Evolutionary conservation across 2,888 invertebrate species (phyloP), one percentile per base, ranked within the genome.

Genomic region (Nemurella pictetii): DNA sequence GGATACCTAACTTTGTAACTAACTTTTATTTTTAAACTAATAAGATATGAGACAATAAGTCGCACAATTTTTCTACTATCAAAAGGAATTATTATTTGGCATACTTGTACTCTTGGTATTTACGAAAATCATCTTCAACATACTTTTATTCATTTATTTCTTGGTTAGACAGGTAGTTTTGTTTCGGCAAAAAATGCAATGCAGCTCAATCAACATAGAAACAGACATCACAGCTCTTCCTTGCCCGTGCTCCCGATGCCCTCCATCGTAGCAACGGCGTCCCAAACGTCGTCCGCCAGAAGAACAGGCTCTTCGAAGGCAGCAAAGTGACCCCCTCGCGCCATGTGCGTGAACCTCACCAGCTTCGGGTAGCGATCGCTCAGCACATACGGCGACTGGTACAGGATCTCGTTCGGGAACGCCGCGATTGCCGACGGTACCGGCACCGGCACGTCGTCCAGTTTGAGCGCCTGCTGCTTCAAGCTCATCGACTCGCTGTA

Each of bases 291-390:
- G 0, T 93, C 90, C 1, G 95, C 94, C 32, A 98, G 88, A 0
- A 95, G 87, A 74, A 93, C 90, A 0, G 98, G 97, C 86, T 93
- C 91, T 89, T 98, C 96, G 84, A 97, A 91, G 0, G 97, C 96
- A 0, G 95, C 95, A 89, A 97, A 98, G 89, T 98, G 97, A 0
- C 98, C 98, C 0, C 96, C 97, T 2, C 93, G 91, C 0, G 92
- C 91, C 32, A 94, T 91, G 75, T 94, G 91, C 0, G 93, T 94
- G 88, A 93, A 93, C 82, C 94, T 95, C 3, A 96, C 90, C 80
- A 97, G 90, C 89, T 96, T 95, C 20, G 88, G 89, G 89, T 91
- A 96, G 87, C 93, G 94, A 0, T 92, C 89, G 77, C 90, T 90
- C 1, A 96, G 88, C 1, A 94, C 89, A 26, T 90, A 91, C 87